Conservation (phyloP, 2,797 vertebrate genomes). For the Centropyge bicolor region DNA sequence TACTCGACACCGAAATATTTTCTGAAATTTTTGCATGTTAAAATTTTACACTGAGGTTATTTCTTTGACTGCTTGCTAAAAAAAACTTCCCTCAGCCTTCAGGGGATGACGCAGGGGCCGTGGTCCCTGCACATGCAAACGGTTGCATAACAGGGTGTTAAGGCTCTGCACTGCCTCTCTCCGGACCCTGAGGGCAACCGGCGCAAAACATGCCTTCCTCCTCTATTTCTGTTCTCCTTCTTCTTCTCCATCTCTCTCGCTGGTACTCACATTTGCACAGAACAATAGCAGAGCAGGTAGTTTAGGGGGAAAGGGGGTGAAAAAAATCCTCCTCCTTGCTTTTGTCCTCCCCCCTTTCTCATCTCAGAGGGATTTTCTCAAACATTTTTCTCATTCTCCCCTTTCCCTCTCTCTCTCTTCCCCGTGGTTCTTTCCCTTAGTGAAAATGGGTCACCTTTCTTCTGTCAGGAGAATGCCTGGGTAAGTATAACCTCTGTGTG, state of each 20-base stretch:
- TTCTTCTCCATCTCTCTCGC: neutral
- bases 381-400: conserved; percentile 24
- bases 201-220: conserved; percentile 35
- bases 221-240: conserved; percentile 37
- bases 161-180: conserved; percentile 11
- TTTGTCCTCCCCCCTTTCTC: conserved; percentile 48
- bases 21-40: neutral
- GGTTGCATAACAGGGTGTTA: conserved; percentile 53
- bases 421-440: conserved; percentile 63
- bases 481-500: conserved; percentile 65
- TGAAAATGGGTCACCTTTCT: conserved; percentile 83
- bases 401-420: conserved; percentile 25
- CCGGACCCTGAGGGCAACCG: neutral
- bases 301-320: conserved; percentile 26
- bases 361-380: conserved; percentile 73
- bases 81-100: neutral
- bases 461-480: conserved; percentile 62
- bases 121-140: conserved; percentile 37
- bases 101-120: conserved; percentile 16
- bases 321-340: conserved; percentile 7
- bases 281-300: conserved; percentile 50
- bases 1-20: neutral
- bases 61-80: conserved; percentile 25
- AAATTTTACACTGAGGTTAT: conserved; percentile 16
- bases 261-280: conserved; percentile 25